Base-by-base conservation (phyloP, 64 coral and sea anemone species). In the Acropora yongei region DNA sequence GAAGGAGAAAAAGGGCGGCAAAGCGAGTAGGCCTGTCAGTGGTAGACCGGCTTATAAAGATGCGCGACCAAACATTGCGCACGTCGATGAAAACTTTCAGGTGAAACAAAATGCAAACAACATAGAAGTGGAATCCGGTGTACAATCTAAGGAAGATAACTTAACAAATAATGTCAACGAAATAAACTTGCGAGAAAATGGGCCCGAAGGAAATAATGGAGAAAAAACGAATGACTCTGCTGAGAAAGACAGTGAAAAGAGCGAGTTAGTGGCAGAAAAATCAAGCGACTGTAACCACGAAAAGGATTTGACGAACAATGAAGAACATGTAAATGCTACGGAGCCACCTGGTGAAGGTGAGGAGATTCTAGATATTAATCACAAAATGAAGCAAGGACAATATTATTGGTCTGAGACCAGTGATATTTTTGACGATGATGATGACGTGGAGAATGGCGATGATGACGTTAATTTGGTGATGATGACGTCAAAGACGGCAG, bases 1-100 rank as follows among this genome's bases (percentile, higher is more conserved):
- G 50, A 96, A 96, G 57, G 90, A 53, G 1, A 89, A 89, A 19
- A 97, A 91, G 88, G 74, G 72, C 3, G 42, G 75, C 5, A 75
- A 72, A 89, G 78, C 87, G 17, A 87, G 89, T 16, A 93, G 82
- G 44, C 83, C 91, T 16, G 47, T 86, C 82, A 97, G 84, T 66
- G 88, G 81, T 73, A 93, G 87, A 55, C 50, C 3, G 41, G 63
- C 42, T 10, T n/a, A 69, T 2, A 77, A 17, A 39, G 42, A 88
- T 11, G 3, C 11, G 7, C 86, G 57, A 39, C 6, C 71, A 88
- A 57, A 55, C 72, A 76, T 4, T 44, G 73, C 41, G 13, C 39
- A 12, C 6, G 13, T 50, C 16, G 51, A 82, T 41, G 13, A 63
- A 44, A 82, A 82, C 40, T n/a, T 46, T n/a, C 14, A 20, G 43